These are phyloP conservation scores for Phymatocera aterrima DNA, from an alignment of 2,888 invertebrate genomes.

Conservation along the genomic window DNA sequence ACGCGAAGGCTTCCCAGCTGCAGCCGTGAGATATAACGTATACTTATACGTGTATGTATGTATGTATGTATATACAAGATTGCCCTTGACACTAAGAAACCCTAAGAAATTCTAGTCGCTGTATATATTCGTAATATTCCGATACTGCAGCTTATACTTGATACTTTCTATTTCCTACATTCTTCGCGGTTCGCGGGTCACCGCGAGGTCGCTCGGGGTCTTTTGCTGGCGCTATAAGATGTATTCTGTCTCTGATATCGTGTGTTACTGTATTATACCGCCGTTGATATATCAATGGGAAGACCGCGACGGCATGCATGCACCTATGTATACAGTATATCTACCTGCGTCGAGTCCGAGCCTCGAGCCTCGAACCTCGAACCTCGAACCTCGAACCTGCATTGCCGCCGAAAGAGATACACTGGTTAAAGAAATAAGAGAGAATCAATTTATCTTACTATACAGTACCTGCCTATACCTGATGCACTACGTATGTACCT, in stretches of 20 bases:
- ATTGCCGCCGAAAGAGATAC: background rate
- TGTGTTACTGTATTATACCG: background rate
- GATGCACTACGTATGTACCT: background rate
- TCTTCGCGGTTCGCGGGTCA: constrained; percentile 57
- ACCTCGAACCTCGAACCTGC: too few relatives aligned
- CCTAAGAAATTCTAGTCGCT: background rate
- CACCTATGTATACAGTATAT: too few relatives aligned
- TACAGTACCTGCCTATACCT: too few relatives aligned
- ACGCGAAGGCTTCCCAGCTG: too few relatives aligned
- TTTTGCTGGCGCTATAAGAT: background rate
- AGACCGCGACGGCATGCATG: too few relatives aligned
- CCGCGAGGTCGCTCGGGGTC: constrained; percentile 44
- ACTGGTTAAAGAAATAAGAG: background rate
- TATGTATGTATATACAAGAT: background rate
- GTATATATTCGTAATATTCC: background rate
- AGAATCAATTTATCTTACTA: constrained; percentile 10
- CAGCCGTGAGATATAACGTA: background rate
- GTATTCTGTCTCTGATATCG: too few relatives aligned
- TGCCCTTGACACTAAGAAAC: constrained; percentile 38
- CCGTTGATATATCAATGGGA: constrained; percentile 35
- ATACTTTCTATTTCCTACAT: constrained; percentile 69
- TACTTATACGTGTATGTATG: background rate
- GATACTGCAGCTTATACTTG: too few relatives aligned
- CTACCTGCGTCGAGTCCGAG: too few relatives aligned
- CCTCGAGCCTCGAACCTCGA: too few relatives aligned